A percentile compares a stretch with the other conserved stretches of the same genome.
phyloP scores from a whole-genome alignment of 2,113 vertebrate genomes.

The Raja brachyura region DNA sequence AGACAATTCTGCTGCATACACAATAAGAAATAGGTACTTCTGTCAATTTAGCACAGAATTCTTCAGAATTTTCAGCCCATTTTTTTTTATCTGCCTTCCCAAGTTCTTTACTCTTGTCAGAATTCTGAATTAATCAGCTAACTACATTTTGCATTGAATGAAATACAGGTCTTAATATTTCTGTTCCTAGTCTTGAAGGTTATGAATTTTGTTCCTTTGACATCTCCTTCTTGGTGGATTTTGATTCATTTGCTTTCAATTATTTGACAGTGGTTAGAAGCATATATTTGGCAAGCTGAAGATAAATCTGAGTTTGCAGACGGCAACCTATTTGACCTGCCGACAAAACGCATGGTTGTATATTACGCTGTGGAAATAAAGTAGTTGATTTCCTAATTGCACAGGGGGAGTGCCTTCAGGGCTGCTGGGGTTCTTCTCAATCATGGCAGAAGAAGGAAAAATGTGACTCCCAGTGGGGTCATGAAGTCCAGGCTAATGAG shows the following conservation, averaged over 20 bases:
- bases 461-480: neutral
- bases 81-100: neutral
- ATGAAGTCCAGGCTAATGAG: conserved; percentile 6
- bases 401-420: neutral
- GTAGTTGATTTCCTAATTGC: conserved; percentile 2
- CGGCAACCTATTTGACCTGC: conserved; percentile 1
- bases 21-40: too few species aligned
- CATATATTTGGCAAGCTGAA: neutral
- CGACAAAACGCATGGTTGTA: neutral
- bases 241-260: neutral
- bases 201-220: neutral
- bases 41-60: too few species aligned
- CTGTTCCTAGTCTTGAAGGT: neutral
- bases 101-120: neutral
- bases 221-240: neutral
- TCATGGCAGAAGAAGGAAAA: neutral
- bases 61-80: too few species aligned
- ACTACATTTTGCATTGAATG: neutral
- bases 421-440: neutral
- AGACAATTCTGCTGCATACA: too few species aligned
- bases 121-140: neutral
- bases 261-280: conserved; percentile 10
- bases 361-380: neutral
- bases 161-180: neutral
- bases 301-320: neutral